phyloP scores from a whole-genome alignment of 2,113 vertebrate genomes.

The Rhinogobius similis region DNA sequence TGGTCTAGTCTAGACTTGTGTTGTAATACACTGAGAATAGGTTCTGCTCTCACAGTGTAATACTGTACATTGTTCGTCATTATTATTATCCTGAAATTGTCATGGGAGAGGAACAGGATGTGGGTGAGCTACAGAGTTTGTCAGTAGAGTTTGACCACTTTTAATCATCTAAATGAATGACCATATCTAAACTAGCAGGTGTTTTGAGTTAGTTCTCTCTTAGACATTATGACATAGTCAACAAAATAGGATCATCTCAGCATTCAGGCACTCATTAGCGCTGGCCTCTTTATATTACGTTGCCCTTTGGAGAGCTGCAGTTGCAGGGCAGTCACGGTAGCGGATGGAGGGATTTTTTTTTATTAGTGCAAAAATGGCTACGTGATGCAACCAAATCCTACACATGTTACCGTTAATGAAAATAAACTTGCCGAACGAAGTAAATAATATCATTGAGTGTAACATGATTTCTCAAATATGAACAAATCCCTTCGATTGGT shows the following conservation, averaged over 20 bases:
- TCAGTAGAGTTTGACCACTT: background rate
- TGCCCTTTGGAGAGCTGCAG: too few relatives aligned
- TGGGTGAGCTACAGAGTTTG: constrained; percentile 30
- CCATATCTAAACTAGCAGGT: background rate
- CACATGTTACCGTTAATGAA: too few relatives aligned
- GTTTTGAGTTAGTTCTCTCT: background rate
- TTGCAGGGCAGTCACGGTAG: too few relatives aligned
- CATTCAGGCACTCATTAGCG: too few relatives aligned
- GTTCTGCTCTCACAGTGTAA: background rate
- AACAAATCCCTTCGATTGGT: too few relatives aligned
- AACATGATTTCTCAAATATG: too few relatives aligned
- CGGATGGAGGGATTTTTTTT: too few relatives aligned
- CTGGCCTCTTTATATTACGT: too few relatives aligned
- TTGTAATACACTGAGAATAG: background rate
- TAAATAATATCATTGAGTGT: too few relatives aligned
- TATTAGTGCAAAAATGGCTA: too few relatives aligned
- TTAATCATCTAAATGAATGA: constrained; percentile 5
- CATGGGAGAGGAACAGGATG: constrained; percentile 29
- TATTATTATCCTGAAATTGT: constrained; percentile 34
- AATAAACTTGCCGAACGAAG: too few relatives aligned
- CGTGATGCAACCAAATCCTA: too few relatives aligned
- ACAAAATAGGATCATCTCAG: background rate
- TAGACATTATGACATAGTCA: background rate
- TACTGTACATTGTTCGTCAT: background rate
- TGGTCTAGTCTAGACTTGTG: background rate